Conservation (phyloP, 2,113 vertebrate genomes). For the Struthio camelus region DNA sequence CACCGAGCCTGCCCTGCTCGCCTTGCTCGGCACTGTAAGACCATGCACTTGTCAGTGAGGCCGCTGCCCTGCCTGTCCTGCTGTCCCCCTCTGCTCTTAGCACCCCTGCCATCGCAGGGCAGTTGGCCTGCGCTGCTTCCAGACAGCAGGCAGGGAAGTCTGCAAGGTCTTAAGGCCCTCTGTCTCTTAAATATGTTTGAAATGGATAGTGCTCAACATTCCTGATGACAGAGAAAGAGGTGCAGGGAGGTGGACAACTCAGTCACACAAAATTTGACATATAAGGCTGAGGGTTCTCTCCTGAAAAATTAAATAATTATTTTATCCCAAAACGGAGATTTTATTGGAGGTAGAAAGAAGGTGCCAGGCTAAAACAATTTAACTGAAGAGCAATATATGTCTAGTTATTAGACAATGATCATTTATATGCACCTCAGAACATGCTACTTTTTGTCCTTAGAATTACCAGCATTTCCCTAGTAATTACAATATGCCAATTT, state of each 20-base stretch:
- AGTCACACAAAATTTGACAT: background rate
- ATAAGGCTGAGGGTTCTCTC: background rate
- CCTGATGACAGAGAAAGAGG: background rate
- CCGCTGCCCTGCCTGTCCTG: background rate
- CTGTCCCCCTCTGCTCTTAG: background rate
- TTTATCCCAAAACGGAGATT: background rate
- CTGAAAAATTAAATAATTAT: background rate
- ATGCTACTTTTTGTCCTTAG: background rate
- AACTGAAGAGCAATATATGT: background rate
- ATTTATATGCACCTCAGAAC: background rate
- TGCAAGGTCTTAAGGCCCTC: background rate
- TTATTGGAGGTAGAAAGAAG: background rate
- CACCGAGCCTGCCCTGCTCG: background rate
- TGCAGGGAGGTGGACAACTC: background rate
- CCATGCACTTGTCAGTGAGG: background rate
- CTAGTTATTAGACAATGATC: background rate
- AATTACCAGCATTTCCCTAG: background rate
- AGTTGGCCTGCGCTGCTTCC: background rate
- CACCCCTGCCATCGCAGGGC: background rate
- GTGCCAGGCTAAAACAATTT: background rate
- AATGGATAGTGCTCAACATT: background rate
- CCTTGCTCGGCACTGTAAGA: background rate
- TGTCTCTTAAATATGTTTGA: background rate
- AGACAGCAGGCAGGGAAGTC: rapidly evolving
- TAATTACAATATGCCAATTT: background rate